Evolutionary conservation across 2,888 invertebrate species (phyloP), one percentile per base, ranked within the genome.

Genomic region (Cheilosia variabilis): DNA sequence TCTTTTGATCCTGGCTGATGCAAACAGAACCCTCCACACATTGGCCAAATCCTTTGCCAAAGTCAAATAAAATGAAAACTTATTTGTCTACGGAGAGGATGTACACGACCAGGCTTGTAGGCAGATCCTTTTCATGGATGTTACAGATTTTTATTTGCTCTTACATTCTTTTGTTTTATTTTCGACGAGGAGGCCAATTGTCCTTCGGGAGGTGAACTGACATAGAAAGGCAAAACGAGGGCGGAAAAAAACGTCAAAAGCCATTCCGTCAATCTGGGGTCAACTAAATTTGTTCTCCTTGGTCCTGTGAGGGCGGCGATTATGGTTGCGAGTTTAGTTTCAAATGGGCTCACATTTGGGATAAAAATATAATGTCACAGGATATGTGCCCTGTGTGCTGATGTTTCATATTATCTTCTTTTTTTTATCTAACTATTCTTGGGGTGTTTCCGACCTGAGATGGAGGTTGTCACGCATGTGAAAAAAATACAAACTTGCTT

Each of bases 81-180:
- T 86, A 86, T 86, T 86, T 86, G 86, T 86, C 86, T 41, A 60
- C 27, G 76, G 57, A 62, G 58, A 63, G 63, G 62, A 58, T 60
- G 58, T 60, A 71, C 71, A 66, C 60, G 81, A 47, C 75, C 71
- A 22, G 73, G 73, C 60, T 60, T 72, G 77, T 72, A 86, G 76
- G 86, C 86, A 81, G 81, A 86, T 86, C 86, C 81, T 68, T 86
- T 81, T 86, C 86, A 81, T 81, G 62, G 81, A 62, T 81, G 76
- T 86, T 86, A 86, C 86, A 88, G 77, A 84, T 77, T 86, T 81
- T 77, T 86, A 86, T 86, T 89, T 87, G 83, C 88, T 87, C 77
- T 89, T 87, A 87, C 84, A 87, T 87, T 87, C 90, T 89, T 90
- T 89, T 89, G 66, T 58, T 60, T n/a, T 57, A 15, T 37, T 83